Evolutionary conservation across 2,888 invertebrate genomes (phyloP), one percentile per base, ranked within the genome.

Genomic region (Chrysolina haemoptera): DNA sequence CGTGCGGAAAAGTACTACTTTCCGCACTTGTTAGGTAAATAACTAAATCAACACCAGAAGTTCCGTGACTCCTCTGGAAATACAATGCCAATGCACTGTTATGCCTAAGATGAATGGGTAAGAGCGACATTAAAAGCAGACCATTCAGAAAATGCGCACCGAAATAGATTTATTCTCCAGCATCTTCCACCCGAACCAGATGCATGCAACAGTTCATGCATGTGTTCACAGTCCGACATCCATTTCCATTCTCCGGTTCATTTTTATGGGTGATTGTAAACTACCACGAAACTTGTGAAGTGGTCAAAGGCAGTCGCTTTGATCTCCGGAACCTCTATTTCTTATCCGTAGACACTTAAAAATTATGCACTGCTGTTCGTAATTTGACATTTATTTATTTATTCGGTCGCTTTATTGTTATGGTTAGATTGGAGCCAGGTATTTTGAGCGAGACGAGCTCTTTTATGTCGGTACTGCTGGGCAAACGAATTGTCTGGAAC

Each of bases 171-270:
- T 81, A 79, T 78, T 76, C 67, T 68, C 76, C 75, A 53, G 71
- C 71, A 78, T 76, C 69, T 67, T 74, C 63, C 62, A 63, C 70
- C 73, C 76, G 53, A 78, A 78, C 80, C 81, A 82, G 79, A 82
- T 82, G 81, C 78, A 77, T 73, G 63, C 81, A 82, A 75, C 79
- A 73, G 81, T 81, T 79, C 79, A 76, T 75, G 78, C 77, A 78
- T 75, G 78, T 78, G 78, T 76, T 78, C 76, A 72, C 79, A 75
- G 76, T 73, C 75, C 70, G 71, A 68, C 55, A 68, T 68, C 72
- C 70, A 70, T 76, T 70, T 74, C 76, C 68, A 73, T 75, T 68
- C 69, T 71, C 75, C 67, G 73, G 68, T 67, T 66, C 46, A 71
- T 76, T 80, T 80, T 80, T 80, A 80, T 79, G 78, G 78, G 62